Evolutionary conservation across 1,140 invertebrate genomes (phyloP).

Genomic region (Pentalonia nigronervosa): DNA sequence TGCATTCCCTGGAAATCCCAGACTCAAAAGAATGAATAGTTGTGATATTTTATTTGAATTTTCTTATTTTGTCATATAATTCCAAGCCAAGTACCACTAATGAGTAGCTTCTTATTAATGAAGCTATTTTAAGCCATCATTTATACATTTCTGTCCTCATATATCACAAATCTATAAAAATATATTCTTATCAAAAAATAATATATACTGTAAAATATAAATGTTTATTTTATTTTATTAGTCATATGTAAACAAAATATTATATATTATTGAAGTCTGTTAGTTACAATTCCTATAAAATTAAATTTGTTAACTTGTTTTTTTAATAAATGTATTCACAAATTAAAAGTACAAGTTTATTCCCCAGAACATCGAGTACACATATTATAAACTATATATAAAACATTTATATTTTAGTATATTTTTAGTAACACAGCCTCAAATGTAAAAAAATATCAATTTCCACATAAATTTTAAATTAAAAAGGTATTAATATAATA

Average conservation of each 20-base stretch:
- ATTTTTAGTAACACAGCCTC: slow-evolving; percentile 47
- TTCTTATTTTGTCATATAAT: background rate
- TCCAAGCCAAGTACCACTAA: background rate
- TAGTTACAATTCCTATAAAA: slow-evolving; percentile 13
- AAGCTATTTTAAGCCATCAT: background rate
- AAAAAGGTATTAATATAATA: background rate
- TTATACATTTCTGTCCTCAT: background rate
- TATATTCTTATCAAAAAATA: background rate
- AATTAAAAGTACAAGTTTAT: slow-evolving; percentile 10
- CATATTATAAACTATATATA: background rate
- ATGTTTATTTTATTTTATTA: background rate
- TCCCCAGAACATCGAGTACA: background rate
- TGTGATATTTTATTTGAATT: background rate
- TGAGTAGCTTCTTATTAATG: background rate
- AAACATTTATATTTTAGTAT: background rate
- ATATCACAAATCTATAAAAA: background rate
- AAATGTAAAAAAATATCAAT: slow-evolving; percentile 15
- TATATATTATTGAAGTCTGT: background rate
- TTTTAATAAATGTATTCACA: background rate
- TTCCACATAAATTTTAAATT: slow-evolving; percentile 6
- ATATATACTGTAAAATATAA: background rate
- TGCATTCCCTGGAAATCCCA: background rate
- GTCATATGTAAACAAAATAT: background rate
- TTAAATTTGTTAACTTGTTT: background rate
- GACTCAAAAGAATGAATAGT: background rate